Percentiles rank a stretch among this genome's conserved stretches.
Conservation (phyloP, 1,140 invertebrate genomes). For the Lepidotrigona ventralis region DNA sequence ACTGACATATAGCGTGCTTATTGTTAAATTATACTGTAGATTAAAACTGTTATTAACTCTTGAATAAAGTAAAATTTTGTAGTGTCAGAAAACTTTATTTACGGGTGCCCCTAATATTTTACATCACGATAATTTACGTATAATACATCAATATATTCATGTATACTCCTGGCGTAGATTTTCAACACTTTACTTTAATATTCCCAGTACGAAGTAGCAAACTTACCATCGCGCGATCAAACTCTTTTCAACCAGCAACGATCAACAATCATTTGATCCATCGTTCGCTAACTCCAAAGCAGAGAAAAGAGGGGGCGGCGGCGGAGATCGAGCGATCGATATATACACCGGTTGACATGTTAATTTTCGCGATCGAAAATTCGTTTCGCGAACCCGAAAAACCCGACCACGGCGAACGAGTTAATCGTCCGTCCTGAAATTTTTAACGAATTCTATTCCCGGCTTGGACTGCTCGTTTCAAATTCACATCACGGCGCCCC, state of each 20-base stretch:
- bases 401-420: background rate
- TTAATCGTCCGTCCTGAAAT: background rate
- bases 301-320: background rate
- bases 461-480: background rate
- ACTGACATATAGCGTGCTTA: too few relatives aligned
- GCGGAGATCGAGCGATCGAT: background rate
- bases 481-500: background rate
- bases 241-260: background rate
- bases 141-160: too few relatives aligned
- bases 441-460: slow-evolving; percentile 10
- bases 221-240: too few relatives aligned
- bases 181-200: background rate
- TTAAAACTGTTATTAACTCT: too few relatives aligned
- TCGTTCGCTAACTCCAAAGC: background rate
- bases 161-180: background rate
- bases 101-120: too few relatives aligned
- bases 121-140: too few relatives aligned
- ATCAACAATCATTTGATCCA: background rate
- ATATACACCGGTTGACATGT: background rate
- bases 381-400: background rate
- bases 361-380: background rate
- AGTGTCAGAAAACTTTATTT: too few relatives aligned
- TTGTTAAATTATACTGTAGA: too few relatives aligned
- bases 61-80: too few relatives aligned
- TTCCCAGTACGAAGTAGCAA: background rate